phyloP scores from a whole-genome alignment of 1,140 invertebrate species.

The Hesperophylax magnus region DNA sequence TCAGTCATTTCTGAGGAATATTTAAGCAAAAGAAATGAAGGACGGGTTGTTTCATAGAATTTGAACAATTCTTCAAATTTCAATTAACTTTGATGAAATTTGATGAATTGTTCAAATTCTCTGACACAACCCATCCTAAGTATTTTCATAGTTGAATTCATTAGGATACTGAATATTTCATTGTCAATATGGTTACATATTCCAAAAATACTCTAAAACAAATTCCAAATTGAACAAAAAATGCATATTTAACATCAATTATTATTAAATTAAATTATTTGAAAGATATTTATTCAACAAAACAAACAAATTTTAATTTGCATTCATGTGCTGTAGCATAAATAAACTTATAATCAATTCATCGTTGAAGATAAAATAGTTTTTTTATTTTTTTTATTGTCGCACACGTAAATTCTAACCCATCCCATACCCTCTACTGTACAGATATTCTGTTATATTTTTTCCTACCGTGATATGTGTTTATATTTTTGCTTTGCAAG shows the following conservation, averaged over 20 bases:
- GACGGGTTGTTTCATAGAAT: no score
- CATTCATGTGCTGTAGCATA: background rate
- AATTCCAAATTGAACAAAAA: background rate
- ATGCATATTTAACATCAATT: no score
- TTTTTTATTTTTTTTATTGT: slow-evolving; percentile 18
- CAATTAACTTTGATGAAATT: no score
- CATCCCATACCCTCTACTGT: background rate
- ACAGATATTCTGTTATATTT: background rate
- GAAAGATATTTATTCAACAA: no score
- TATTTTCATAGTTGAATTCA: background rate
- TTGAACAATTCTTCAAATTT: no score
- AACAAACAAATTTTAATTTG: no score
- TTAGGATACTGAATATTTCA: background rate
- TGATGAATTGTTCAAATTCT: no score
- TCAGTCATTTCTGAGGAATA: slow-evolving; percentile 10
- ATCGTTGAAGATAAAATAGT: background rate
- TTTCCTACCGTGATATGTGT: slow-evolving; percentile 24
- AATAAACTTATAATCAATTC: background rate
- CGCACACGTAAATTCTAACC: slow-evolving; percentile 6
- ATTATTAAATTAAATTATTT: no score
- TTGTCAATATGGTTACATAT: slow-evolving; percentile 28
- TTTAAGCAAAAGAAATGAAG: background rate
- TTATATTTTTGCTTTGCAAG: slow-evolving; percentile 22
- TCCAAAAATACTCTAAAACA: slow-evolving; percentile 22
- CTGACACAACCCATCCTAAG: no score